phyloP scores from a whole-genome alignment of 2,888 invertebrate species.

The Cephus spinipes region DNA sequence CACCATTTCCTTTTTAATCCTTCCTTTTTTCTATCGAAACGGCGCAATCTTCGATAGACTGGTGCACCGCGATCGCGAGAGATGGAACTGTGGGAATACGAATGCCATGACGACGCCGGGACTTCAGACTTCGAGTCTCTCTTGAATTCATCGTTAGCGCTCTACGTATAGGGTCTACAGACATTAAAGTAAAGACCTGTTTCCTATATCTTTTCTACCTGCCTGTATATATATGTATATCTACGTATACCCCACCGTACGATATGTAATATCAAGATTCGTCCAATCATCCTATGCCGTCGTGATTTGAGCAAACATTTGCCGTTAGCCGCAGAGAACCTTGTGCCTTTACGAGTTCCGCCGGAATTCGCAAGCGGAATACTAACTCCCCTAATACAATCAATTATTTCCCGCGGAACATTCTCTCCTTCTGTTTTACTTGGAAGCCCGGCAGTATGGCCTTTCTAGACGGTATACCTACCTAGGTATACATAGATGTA shows the following conservation, averaged over 20 bases:
- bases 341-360: constrained; percentile 13
- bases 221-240: not conserved
- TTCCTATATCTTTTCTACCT: not conserved
- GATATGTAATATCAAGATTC: constrained; percentile 21
- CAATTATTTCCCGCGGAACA: constrained; percentile 62
- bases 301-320: constrained; percentile 61
- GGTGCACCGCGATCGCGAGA: not conserved
- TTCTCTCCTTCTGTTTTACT: constrained; percentile 59
- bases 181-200: not conserved
- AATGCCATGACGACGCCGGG: not conserved
- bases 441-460: constrained; percentile 19
- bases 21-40: not conserved
- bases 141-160: not conserved
- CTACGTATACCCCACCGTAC: not conserved
- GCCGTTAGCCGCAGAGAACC: constrained; percentile 37
- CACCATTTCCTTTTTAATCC: not conserved
- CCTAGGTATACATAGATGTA: not conserved
- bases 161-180: not conserved
- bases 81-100: not conserved
- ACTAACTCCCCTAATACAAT: constrained; percentile 64
- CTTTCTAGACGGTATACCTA: constrained; percentile 5
- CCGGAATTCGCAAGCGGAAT: constrained; percentile 56
- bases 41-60: not conserved
- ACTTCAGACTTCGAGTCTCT: not conserved
- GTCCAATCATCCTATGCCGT: constrained; percentile 33